Conservation (phyloP, 2,113 vertebrate genomes). For the Noctilio leporinus region DNA sequence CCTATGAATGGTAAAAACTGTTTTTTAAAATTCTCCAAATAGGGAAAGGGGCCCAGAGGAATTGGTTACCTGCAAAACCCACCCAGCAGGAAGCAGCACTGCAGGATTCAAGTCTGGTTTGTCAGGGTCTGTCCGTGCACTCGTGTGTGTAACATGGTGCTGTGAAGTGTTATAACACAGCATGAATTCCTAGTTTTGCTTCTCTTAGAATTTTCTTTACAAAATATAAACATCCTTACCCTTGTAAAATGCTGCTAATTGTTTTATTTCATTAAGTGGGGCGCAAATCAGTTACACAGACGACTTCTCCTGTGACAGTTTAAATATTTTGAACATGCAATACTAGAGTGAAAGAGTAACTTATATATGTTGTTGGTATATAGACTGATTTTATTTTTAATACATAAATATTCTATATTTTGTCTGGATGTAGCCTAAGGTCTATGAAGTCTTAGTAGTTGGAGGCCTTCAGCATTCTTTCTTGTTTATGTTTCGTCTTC, state of each 20-base stretch:
- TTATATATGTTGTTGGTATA: background rate
- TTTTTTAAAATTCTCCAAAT: background rate
- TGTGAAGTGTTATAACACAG: background rate
- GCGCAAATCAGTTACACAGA: background rate
- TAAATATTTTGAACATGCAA: background rate
- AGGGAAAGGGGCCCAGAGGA: background rate
- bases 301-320: background rate
- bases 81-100: background rate
- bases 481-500: background rate
- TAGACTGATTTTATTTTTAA: background rate
- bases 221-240: background rate
- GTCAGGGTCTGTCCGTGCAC: rapidly evolving
- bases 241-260: background rate
- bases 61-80: background rate
- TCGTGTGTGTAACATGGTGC: background rate
- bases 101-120: rapidly evolving
- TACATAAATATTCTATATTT: background rate
- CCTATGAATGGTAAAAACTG: background rate
- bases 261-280: background rate
- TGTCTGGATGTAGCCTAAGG: background rate
- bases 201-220: background rate
- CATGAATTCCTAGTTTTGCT: background rate
- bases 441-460: background rate
- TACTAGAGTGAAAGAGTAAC: background rate
- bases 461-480: background rate